Conservation (phyloP, 1,140 invertebrate species). For the Chionoecetes opilio region DNA sequence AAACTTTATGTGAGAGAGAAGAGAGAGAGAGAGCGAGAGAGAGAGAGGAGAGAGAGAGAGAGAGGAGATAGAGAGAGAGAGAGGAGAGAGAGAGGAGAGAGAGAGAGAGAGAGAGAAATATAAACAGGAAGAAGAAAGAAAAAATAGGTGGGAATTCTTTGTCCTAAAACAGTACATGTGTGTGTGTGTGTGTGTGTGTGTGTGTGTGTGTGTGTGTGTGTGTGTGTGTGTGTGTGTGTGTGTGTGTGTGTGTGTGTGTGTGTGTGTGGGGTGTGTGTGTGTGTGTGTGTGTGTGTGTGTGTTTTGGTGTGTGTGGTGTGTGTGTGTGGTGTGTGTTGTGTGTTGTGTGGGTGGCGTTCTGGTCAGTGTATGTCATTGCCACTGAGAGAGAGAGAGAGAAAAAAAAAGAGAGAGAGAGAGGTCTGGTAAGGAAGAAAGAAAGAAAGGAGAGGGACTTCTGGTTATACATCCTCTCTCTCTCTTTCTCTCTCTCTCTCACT, state of each 20-base stretch:
- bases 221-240: slow-evolving; percentile 55
- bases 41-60: slow-evolving; percentile 30
- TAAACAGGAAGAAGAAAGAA: slow-evolving; percentile 11
- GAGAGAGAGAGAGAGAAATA: neutral
- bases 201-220: slow-evolving; percentile 53
- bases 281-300: slow-evolving; percentile 50
- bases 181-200: slow-evolving; percentile 59
- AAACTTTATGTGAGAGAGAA: neutral
- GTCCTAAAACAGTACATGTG: slow-evolving; percentile 34
- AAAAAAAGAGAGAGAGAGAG: slow-evolving; percentile 9
- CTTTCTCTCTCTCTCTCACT: too few relatives aligned
- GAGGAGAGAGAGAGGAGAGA: neutral
- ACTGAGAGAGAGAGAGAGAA: slow-evolving; percentile 7
- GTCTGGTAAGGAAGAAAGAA: neutral
- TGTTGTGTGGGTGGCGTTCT: slow-evolving; percentile 57
- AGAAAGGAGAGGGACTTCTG: neutral
- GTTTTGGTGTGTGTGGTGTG: slow-evolving; percentile 52
- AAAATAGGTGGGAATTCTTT: neutral
- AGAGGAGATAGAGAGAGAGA: slow-evolving; percentile 5
- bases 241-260: slow-evolving; percentile 64
- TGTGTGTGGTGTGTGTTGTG: slow-evolving; percentile 64
- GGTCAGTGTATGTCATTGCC: slow-evolving; percentile 29
- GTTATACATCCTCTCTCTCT: neutral
- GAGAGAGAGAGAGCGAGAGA: slow-evolving; percentile 46
- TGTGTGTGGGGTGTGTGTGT: slow-evolving; percentile 59